Base-by-base conservation (phyloP, 2,888 invertebrate species). In the Melanostoma scalare region DNA sequence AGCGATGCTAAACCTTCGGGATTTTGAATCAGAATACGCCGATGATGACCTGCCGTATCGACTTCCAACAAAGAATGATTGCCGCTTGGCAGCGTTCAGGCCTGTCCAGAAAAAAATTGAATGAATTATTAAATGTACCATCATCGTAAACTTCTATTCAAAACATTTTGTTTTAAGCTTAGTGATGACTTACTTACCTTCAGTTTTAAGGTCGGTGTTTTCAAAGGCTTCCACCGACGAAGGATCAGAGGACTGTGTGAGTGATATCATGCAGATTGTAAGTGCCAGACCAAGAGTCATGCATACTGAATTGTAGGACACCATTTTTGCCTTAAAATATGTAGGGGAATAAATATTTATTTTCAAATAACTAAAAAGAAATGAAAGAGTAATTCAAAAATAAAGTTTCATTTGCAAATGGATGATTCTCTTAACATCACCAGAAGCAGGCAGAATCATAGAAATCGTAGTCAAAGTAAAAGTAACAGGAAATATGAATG, bases 41-140 rank as follows among this genome's bases (percentile, higher is more conserved):
- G 20, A 77, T 35, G 86, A 68, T 1, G 92, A 91, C 50, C 92
- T 88, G 9, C 92, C 92, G 86, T 92, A 92, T 9, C 92, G 90
- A 58, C 92, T 92, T 67, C 92, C 92, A 77, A 92, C 89, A 87
- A 91, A 92, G 87, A 92, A 92, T 30, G 90, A 88, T 52, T 90
- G 90, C 40, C 92, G 88, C 79, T 91, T 90, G 76, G 88, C 68
- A 72, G 86, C 78, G 52, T 88, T 60, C 76, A 87, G 71, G 38
- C 87, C 89, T 85, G 6, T 9, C 10, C 60, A 20, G 6, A 42
- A 63, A 33, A 3, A 35, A 20, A 35, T 46, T 56, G 9, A 53
- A 9, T n/a, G 6, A 33, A 10, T 6, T 31, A 20, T 6, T 42
- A 58, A 33, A 46, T 31, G 5, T 4, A 35, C n/a, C 6, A 35